Base-by-base conservation (phyloP, 2,113 vertebrate species). In the Albula goreensis region DNA sequence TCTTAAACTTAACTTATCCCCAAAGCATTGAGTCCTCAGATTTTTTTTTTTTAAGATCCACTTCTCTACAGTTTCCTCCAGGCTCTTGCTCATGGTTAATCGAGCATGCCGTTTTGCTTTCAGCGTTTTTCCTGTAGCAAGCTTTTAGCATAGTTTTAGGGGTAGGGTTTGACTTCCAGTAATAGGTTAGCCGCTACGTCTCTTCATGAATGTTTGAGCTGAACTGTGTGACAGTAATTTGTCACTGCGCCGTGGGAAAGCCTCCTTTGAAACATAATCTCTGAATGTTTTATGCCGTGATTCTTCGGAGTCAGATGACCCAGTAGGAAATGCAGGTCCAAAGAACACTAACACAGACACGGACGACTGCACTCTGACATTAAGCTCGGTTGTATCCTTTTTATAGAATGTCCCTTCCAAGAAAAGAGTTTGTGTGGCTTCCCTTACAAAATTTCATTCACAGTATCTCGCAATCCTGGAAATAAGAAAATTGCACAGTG, bases 81-180 rank as follows among this genome's bases (percentile, higher is more conserved):
- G 78, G 57, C 79, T 52, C 22, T 70, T 70, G 7, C 80, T 78
- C 19, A 25, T 83, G 50, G 80, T 57, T 82, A 86, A 86, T 86
- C 25, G 80, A 78, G 80, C 81, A 1, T 78, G 81, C 81, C 85
- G 7, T 57, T 53, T 74, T 50, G 60, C 31, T 74, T 86, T 82
- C 63, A 86, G 80, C 25, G 11, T 50, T 82, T 25, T 53, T 82
- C 80, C 57, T 13, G 81, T 77, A 80, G 80, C 70, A 11, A 57
- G 80, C 63, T 82, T 83, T 86, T 57, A 86, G 81, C 50, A 60
- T 66, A 53, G 81, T 83, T 83, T 41, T 78, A 82, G 81, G 74
- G 85, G 66, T 56, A 66, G 25, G 57, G 81, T n/a, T 11, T 78
- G 66, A 25, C 81, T 86, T 82, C 12, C 52, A n/a, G 25, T 78